These are phyloP conservation scores for Cephus spinipes DNA, from an alignment of 2,888 invertebrate genomes.

Conservation along the genomic window DNA sequence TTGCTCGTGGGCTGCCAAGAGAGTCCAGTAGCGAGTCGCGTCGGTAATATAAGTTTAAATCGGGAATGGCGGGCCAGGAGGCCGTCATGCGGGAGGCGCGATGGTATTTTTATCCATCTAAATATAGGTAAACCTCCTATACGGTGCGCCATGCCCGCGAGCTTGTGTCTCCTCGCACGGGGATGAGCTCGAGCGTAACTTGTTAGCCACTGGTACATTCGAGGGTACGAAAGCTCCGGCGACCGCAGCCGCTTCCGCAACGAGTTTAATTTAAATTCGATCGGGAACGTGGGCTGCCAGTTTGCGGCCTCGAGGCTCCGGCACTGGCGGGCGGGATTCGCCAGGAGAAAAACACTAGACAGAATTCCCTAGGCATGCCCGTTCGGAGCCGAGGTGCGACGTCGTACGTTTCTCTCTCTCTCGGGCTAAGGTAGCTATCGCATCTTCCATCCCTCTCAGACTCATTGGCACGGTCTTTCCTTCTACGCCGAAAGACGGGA, in stretches of 20 bases:
- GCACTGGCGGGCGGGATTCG: background rate
- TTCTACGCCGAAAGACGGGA: background rate
- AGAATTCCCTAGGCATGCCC: background rate
- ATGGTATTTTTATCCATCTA: conserved; percentile 65
- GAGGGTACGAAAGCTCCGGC: background rate
- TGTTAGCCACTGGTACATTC: background rate
- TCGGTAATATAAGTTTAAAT: conserved; percentile 48
- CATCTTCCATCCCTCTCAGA: no score
- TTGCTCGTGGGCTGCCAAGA: conserved; percentile 4
- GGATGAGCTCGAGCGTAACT: background rate
- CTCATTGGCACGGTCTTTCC: no score
- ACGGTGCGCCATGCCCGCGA: conserved; percentile 56
- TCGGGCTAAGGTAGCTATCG: no score
- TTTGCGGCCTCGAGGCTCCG: background rate
- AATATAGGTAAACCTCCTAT: conserved; percentile 63
- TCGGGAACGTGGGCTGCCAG: conserved; percentile 6
- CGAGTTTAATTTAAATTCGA: conserved; percentile 43
- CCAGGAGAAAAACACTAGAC: background rate
- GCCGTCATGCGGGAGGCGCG: conserved; percentile 64
- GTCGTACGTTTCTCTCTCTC: background rate
- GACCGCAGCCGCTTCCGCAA: conserved; percentile 2
- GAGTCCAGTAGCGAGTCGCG: conserved; percentile 9
- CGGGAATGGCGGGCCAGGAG: conserved; percentile 63
- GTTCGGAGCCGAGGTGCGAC: conserved; percentile 4
- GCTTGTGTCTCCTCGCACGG: background rate